Conservation (phyloP, 2,113 vertebrate genomes). For the Phyllostomus discolor region DNA sequence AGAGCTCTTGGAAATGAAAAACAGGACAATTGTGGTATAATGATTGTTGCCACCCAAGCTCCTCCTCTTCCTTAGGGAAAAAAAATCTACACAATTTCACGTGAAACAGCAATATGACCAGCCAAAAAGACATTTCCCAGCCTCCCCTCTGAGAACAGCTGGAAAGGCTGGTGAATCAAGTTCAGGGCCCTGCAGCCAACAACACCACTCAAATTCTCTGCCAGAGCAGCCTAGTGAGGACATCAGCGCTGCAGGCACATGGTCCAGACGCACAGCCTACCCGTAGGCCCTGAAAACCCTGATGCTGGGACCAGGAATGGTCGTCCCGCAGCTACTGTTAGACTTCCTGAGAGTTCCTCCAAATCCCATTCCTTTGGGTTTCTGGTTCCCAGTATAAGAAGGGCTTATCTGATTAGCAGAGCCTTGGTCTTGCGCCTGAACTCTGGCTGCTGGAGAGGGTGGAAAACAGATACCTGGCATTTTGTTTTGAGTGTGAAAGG, state of each 20-base stretch:
- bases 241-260: neutral
- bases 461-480: neutral
- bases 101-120: neutral
- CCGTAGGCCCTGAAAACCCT: neutral
- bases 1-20: neutral
- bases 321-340: neutral
- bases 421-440: neutral
- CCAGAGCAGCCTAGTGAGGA: neutral
- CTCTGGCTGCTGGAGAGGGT: neutral
- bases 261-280: neutral
- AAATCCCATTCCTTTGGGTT: neutral
- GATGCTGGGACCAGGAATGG: neutral
- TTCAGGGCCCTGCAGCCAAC: neutral
- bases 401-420: neutral
- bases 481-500: slow-evolving; percentile 1
- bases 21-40: neutral
- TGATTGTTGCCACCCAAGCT: neutral
- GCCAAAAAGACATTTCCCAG: neutral
- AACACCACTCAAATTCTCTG: neutral
- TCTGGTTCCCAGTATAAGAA: neutral
- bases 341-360: neutral
- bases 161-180: neutral
- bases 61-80: neutral
- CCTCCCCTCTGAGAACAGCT: neutral
- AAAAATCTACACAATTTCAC: no score